Conservation (phyloP, 1,140 invertebrate species). For the Apis cerana region DNA sequence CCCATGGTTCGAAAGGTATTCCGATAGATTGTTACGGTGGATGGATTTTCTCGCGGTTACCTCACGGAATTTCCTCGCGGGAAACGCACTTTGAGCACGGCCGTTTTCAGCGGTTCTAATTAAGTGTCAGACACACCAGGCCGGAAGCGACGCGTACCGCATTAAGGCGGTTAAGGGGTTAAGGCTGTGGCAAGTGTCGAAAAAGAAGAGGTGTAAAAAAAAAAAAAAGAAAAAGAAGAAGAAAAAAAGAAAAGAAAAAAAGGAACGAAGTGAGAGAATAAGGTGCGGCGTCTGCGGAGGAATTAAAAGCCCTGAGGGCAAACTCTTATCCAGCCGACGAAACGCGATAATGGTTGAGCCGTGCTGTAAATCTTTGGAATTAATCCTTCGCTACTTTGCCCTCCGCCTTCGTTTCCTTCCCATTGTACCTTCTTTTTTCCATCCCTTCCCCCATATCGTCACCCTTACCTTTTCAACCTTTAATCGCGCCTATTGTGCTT, state of each 20-base stretch:
- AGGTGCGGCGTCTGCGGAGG: slow-evolving; percentile 52
- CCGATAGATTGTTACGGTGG: neutral
- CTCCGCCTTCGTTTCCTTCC: slow-evolving; percentile 37
- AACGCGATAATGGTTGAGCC: slow-evolving; percentile 67
- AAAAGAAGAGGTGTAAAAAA: slow-evolving; percentile 10
- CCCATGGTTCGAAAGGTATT: neutral
- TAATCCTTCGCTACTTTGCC: slow-evolving; percentile 58
- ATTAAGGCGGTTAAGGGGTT: slow-evolving; percentile 68
- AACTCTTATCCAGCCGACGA: slow-evolving; percentile 67
- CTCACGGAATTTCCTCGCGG: slow-evolving; percentile 29
- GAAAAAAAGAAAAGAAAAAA: slow-evolving; percentile 17
- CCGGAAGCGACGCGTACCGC: slow-evolving; percentile 56
- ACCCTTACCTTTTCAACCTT: slow-evolving; percentile 13
- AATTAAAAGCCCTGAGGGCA: slow-evolving; percentile 67
- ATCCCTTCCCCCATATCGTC: slow-evolving; percentile 29
- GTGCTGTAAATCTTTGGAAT: slow-evolving; percentile 67
- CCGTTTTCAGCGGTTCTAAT: slow-evolving; percentile 64
- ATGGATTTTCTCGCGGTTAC: slow-evolving; percentile 45
- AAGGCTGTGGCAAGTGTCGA: slow-evolving; percentile 56
- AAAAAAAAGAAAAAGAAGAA: slow-evolving; percentile 18
- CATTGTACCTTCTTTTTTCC: slow-evolving; percentile 20
- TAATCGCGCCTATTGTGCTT: slow-evolving; percentile 16
- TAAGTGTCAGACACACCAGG: slow-evolving; percentile 65
- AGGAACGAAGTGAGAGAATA: slow-evolving; percentile 24
- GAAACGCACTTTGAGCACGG: slow-evolving; percentile 41